phyloP scores from a whole-genome alignment of 2,113 vertebrate species.

The Myotis lucifugus region DNA sequence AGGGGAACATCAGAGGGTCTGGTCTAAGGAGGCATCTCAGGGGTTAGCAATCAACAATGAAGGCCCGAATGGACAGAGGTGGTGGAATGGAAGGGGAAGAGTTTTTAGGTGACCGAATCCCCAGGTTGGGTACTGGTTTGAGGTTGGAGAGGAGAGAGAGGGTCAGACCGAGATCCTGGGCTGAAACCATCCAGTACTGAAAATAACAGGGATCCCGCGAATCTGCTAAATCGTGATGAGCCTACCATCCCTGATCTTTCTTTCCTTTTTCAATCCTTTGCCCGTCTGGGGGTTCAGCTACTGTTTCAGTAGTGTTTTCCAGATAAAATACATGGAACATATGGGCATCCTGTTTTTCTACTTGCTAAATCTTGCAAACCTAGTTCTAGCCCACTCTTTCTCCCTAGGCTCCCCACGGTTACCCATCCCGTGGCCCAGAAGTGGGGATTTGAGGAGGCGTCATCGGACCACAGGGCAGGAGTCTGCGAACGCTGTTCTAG shows the following conservation, averaged over 20 bases:
- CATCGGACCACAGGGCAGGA: background rate
- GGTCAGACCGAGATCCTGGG: background rate
- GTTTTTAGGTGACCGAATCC: background rate
- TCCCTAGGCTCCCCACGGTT: background rate
- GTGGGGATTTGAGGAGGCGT: background rate
- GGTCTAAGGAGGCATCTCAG: background rate
- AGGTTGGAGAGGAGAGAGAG: background rate
- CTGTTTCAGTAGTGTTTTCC: background rate
- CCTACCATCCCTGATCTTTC: background rate
- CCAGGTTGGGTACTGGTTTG: background rate
- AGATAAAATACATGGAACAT: background rate
- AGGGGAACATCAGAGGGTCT: background rate
- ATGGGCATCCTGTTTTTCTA: background rate
- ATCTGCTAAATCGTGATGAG: background rate
- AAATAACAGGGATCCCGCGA: background rate
- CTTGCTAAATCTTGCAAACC: background rate
- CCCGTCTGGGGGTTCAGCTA: background rate
- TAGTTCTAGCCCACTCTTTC: background rate
- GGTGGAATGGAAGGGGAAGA: fast-evolving
- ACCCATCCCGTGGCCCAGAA: background rate
- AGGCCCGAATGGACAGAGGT: background rate
- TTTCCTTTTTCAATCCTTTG: background rate
- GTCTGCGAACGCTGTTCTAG: background rate
- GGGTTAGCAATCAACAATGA: background rate
- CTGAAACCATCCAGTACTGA: background rate